A percentile compares a stretch with the other conserved stretches of the same genome.
phyloP scores from a whole-genome alignment of 2,888 invertebrate species.

The Callinectes sapidus region DNA sequence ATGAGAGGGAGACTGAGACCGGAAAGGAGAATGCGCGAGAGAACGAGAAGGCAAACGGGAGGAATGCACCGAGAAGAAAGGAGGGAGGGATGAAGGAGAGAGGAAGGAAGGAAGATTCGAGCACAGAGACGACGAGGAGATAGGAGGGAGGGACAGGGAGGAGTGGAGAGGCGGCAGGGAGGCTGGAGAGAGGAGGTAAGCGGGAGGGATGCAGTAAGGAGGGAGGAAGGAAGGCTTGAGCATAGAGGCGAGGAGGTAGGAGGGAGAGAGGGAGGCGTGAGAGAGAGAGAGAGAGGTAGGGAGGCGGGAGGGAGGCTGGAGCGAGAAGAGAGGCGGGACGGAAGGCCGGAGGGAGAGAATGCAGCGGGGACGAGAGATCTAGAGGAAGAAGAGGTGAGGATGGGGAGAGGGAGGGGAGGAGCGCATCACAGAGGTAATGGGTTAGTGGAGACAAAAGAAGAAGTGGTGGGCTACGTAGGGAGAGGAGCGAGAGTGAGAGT shows the following conservation, averaged over 20 bases:
- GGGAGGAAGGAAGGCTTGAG: neutral
- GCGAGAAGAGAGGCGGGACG: neutral
- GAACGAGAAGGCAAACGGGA: neutral
- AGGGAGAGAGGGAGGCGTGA: neutral
- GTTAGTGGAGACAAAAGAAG: neutral
- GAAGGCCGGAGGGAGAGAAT: conserved; percentile 5
- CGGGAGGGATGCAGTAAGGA: conserved; percentile 10
- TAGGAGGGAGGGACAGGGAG: conserved; percentile 37
- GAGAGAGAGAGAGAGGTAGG: neutral
- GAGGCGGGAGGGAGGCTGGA: neutral
- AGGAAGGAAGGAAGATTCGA: neutral
- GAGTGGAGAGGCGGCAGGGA: neutral
- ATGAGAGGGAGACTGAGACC: no score
- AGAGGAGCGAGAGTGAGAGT: neutral
- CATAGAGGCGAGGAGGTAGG: neutral
- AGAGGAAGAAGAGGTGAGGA: neutral
- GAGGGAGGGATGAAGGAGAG: conserved; percentile 27
- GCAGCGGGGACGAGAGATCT: conserved; percentile 15
- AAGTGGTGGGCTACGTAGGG: neutral
- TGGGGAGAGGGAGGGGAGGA: neutral
- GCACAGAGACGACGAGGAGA: conserved; percentile 31
- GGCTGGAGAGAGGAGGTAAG: neutral
- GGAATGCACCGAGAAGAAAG: conserved; percentile 24
- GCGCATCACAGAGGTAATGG: neutral
- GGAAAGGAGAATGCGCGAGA: no score